These are phyloP conservation scores for Recurvirostra avosetta DNA, from an alignment of 2,113 vertebrate genomes.

Conservation along the genomic window DNA sequence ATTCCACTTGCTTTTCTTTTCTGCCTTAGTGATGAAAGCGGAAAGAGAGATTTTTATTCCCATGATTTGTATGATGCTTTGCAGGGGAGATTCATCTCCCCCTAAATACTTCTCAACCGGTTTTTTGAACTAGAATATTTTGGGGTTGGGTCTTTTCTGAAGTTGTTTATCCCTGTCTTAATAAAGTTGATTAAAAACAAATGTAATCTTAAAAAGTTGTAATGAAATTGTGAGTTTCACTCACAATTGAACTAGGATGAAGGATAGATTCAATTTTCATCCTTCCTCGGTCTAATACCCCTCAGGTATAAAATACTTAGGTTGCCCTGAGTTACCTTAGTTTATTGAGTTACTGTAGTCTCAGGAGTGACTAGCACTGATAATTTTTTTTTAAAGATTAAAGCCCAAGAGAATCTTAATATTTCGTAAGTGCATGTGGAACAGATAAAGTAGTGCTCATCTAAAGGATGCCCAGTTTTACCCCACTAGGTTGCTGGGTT, in stretches of 20 bases:
- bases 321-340: background rate
- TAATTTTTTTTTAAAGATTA: background rate
- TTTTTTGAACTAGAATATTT: background rate
- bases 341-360: background rate
- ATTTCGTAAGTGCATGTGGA: background rate
- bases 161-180: background rate
- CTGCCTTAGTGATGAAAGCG: slow-evolving; percentile 24
- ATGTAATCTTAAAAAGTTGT: background rate
- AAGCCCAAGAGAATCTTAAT: background rate
- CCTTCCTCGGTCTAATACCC: background rate
- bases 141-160: background rate
- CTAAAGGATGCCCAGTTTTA: background rate
- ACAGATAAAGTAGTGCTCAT: background rate
- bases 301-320: background rate
- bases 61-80: background rate
- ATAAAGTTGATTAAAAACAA: background rate
- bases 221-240: background rate
- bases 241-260: background rate
- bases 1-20: slow-evolving; percentile 34
- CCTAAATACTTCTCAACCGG: background rate
- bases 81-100: background rate
- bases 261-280: background rate
- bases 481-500: background rate
- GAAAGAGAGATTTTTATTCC: slow-evolving; percentile 20
- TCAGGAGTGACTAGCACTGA: background rate